Conservation (phyloP, 2,113 vertebrate genomes). For the Rhea pennata region DNA sequence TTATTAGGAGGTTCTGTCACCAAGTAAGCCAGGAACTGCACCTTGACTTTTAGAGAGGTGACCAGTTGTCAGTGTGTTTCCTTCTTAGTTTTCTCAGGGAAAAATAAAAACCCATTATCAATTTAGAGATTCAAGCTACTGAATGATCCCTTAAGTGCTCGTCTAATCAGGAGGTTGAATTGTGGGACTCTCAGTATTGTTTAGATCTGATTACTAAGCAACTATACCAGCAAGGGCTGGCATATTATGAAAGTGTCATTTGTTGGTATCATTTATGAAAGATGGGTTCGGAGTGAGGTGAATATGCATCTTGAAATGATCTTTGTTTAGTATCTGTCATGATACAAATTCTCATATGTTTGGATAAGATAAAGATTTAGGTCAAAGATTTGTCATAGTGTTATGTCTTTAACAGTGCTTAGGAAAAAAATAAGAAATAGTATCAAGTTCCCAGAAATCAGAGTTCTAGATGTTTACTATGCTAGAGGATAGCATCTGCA, state of each 20-base stretch:
- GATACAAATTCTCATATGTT: not conserved
- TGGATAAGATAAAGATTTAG: not conserved
- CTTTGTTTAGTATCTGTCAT: not conserved
- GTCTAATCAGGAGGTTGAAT: fast-evolving
- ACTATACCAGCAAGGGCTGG: not conserved
- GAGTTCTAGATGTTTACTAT: not conserved
- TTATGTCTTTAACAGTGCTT: not conserved
- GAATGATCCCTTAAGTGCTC: not conserved
- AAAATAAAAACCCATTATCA: not conserved
- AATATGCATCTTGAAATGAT: not conserved
- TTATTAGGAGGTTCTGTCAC: not conserved
- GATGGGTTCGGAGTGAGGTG: not conserved
- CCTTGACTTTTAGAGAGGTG: not conserved
- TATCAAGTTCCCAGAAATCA: not conserved
- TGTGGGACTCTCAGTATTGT: not conserved
- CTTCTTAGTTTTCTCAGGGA: not conserved
- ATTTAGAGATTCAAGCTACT: not conserved
- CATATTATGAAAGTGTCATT: not conserved
- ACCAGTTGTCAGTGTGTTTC: not conserved
- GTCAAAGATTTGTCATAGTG: not conserved
- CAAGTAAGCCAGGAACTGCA: not conserved
- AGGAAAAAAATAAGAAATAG: not conserved
- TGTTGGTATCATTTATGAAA: not conserved
- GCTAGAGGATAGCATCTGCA: not conserved
- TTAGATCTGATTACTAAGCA: not conserved